A percentile compares a stretch with the other conserved stretches of the same genome.
Conservation (phyloP, 2,888 invertebrate species). For the Eupithecia pulchellata region DNA sequence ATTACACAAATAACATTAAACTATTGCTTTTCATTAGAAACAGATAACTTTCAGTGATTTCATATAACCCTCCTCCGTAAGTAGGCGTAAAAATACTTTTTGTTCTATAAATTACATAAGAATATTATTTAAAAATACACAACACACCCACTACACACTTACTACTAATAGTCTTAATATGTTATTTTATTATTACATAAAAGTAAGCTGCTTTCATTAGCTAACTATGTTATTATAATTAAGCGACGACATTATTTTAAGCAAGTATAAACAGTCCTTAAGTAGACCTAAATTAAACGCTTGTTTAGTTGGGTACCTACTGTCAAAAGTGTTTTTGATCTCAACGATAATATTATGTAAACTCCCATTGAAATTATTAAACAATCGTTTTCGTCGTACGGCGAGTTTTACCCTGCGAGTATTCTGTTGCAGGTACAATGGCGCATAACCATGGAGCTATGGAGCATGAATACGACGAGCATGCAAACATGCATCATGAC, state of each 20-base stretch:
- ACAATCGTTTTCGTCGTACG: constrained; percentile 15
- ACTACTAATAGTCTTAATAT: too few species aligned
- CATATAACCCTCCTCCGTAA: too few species aligned
- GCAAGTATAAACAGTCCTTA: neutral
- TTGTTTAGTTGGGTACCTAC: constrained; percentile 9
- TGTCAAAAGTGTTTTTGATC: constrained; percentile 31
- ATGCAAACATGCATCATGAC: constrained; percentile 18
- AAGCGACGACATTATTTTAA: neutral
- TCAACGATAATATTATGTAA: constrained; percentile 30
- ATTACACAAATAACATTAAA: too few species aligned
- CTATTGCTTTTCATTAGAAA: too few species aligned
- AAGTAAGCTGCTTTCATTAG: neutral
- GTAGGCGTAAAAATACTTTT: too few species aligned
- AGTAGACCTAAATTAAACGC: neutral
- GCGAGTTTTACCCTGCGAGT: neutral
- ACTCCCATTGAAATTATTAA: constrained; percentile 28
- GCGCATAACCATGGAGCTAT: constrained; percentile 22
- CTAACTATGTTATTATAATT: neutral
- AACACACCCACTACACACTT: too few species aligned
- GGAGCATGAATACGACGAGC: constrained; percentile 15
- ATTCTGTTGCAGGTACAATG: constrained; percentile 27
- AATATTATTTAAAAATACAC: too few species aligned
- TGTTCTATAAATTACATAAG: too few species aligned
- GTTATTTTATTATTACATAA: neutral
- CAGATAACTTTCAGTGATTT: too few species aligned